Percentiles rank a stretch among this genome's conserved stretches.
phyloP scores from a whole-genome alignment of 2,888 invertebrate genomes.

The Andrena bicolor region DNA sequence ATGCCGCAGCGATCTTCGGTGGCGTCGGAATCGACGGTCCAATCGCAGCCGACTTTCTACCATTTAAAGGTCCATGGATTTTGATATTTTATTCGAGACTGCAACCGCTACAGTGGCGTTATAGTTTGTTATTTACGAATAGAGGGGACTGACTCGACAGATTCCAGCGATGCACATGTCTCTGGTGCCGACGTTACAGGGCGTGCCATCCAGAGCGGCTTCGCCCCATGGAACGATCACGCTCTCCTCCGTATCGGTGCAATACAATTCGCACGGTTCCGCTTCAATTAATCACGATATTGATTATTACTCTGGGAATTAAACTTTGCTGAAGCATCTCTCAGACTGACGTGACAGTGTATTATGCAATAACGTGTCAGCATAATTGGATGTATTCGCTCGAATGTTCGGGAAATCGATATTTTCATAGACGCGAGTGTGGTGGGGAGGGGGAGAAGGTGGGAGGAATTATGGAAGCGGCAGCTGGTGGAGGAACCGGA shows the following conservation, averaged over 20 bases:
- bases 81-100: neutral
- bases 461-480: no score
- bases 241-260: constrained; percentile 87
- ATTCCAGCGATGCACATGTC: constrained; percentile 89
- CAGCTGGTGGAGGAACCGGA: no score
- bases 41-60: constrained; percentile 90
- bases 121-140: neutral
- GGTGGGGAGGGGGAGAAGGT: neutral
- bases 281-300: constrained; percentile 75
- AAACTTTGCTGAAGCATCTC: neutral
- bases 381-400: neutral
- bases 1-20: constrained; percentile 89
- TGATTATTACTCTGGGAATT: constrained; percentile 23
- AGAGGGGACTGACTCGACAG: constrained; percentile 86
- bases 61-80: constrained; percentile 40
- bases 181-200: constrained; percentile 87
- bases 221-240: constrained; percentile 87
- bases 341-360: neutral
- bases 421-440: neutral
- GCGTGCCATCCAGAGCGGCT: constrained; percentile 88
- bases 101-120: neutral
- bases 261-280: constrained; percentile 88
- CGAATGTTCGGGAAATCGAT: neutral
- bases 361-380: constrained; percentile 1
- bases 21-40: constrained; percentile 88